Evolutionary conservation across 2,113 vertebrate genomes (phyloP).

Genomic region (Zeus faber): DNA sequence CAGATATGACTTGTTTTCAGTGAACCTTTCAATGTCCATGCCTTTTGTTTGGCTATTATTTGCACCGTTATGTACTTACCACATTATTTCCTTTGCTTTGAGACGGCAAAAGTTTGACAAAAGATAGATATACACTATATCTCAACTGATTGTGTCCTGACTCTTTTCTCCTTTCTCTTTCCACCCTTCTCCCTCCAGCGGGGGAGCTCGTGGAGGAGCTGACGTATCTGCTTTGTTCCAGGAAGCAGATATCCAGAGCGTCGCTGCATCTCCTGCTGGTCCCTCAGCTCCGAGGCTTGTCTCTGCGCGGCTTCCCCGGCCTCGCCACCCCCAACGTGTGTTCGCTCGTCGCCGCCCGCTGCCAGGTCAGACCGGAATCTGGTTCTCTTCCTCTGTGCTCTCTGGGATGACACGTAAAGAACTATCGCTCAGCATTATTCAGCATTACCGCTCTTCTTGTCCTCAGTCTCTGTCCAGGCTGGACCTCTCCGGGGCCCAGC

Average conservation of each 20-base stretch:
- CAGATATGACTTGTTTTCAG: too few species aligned
- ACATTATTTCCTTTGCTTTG: too few species aligned
- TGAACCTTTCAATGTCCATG: too few species aligned
- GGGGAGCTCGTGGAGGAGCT: slow-evolving; percentile 77
- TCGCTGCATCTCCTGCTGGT: slow-evolving; percentile 83
- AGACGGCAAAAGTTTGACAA: too few species aligned
- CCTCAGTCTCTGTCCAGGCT: slow-evolving; percentile 62
- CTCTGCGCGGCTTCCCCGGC: slow-evolving; percentile 64
- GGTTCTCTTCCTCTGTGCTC: too few species aligned
- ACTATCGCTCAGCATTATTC: too few species aligned
- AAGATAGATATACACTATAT: too few species aligned
- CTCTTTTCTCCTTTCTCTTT: background rate
- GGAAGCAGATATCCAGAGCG: slow-evolving; percentile 69
- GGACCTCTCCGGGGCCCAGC: slow-evolving; percentile 64
- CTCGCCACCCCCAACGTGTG: slow-evolving; percentile 73
- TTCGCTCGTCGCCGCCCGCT: slow-evolving; percentile 71
- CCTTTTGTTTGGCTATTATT: too few species aligned
- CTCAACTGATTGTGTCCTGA: too few species aligned
- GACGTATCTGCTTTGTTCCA: slow-evolving; percentile 62
- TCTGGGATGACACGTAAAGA: too few species aligned
- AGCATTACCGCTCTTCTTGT: background rate
- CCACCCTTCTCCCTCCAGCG: slow-evolving; percentile 37
- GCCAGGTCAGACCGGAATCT: slow-evolving; percentile 73
- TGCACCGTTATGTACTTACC: too few species aligned
- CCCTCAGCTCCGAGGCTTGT: slow-evolving; percentile 77